Conservation (phyloP, 1,140 invertebrate genomes). For the Harpegnathos saltator region DNA sequence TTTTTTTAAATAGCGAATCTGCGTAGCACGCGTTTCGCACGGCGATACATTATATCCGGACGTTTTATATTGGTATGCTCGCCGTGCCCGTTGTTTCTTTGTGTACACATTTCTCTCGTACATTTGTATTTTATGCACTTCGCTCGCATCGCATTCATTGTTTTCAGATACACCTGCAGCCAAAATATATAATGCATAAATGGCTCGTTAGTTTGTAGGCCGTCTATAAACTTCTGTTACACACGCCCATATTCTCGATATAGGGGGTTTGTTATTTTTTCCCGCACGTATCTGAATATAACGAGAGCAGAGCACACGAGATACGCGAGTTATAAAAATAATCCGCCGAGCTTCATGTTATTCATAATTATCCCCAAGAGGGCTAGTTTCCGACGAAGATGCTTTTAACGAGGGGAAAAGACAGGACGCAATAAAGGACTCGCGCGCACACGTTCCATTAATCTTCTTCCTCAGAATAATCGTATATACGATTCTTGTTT, state of each 20-base stretch:
- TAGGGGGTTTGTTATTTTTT: not conserved
- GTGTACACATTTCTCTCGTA: slow-evolving; percentile 4
- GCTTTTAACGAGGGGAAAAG: too few species aligned
- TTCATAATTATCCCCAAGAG: not conserved
- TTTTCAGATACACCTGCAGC: slow-evolving; percentile 56
- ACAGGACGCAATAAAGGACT: not conserved
- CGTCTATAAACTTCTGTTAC: slow-evolving; percentile 12
- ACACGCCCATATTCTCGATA: not conserved
- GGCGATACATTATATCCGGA: slow-evolving; percentile 30
- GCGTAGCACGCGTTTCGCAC: not conserved
- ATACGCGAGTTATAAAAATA: not conserved
- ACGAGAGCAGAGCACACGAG: not conserved
- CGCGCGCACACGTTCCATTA: too few species aligned
- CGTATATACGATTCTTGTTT: too few species aligned
- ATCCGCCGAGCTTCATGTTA: not conserved
- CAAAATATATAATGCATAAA: slow-evolving; percentile 36
- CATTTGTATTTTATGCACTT: slow-evolving; percentile 49
- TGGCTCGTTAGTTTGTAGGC: slow-evolving; percentile 37
- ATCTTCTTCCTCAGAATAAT: too few species aligned
- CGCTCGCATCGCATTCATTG: slow-evolving; percentile 54
- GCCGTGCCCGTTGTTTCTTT: slow-evolving; percentile 35
- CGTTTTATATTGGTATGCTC: slow-evolving; percentile 42
- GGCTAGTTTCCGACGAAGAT: too few species aligned
- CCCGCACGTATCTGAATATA: not conserved
- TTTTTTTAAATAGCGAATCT: slow-evolving; percentile 44